Percentiles rank a stretch among this genome's conserved stretches.
Conservation (phyloP, 2,888 invertebrate species). For the Tridacna crocea region DNA sequence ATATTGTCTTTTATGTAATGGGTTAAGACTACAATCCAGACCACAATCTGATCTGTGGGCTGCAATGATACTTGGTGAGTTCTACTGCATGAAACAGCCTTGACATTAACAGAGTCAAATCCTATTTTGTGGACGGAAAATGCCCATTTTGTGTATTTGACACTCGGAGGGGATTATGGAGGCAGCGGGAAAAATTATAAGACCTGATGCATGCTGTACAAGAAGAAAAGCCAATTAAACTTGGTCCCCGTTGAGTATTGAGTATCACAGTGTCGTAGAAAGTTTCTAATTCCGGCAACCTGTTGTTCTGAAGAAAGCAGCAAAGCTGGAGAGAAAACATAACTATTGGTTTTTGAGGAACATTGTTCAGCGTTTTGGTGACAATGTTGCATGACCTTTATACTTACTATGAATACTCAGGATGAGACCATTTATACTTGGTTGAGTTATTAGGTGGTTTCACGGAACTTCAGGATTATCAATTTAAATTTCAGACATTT, state of each 20-base stretch:
- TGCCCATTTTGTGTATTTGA: no score
- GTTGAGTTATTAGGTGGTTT: conserved; percentile 20
- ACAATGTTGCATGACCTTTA: conserved; percentile 25
- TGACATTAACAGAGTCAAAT: no score
- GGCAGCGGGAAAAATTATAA: neutral
- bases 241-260: conserved; percentile 32
- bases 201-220: conserved; percentile 19
- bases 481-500: conserved; percentile 2
- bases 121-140: no score
- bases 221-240: conserved; percentile 57
- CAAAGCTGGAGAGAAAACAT: conserved; percentile 19
- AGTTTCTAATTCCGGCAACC: conserved; percentile 33
- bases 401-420: conserved; percentile 13
- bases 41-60: no score
- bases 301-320: conserved; percentile 41
- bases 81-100: no score
- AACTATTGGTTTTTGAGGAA: conserved; percentile 53
- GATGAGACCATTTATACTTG: conserved; percentile 18
- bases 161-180: neutral
- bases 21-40: no score
- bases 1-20: no score
- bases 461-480: conserved; percentile 15
- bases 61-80: no score
- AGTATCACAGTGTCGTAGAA: conserved; percentile 3
- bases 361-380: conserved; percentile 24